Conservation (phyloP, 2,888 invertebrate species). For the Steinernema carpocapsae region DNA sequence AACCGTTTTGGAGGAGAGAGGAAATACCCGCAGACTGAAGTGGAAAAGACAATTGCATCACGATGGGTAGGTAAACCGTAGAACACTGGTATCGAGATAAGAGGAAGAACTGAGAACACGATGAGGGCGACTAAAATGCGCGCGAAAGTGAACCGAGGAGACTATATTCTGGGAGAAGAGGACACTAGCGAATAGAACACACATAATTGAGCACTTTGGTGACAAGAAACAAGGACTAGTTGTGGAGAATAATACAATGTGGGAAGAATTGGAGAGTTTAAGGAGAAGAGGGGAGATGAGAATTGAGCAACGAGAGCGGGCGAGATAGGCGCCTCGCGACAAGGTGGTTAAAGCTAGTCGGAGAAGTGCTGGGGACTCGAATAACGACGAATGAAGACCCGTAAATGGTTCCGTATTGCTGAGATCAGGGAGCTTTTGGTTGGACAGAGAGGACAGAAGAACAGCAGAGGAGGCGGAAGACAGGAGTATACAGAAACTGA, state of each 20-base stretch:
- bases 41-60: conserved; percentile 23
- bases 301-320: neutral
- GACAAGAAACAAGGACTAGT: conserved; percentile 22
- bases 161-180: too few species aligned
- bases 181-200: conserved; percentile 6
- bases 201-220: conserved; percentile 7
- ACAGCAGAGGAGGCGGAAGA: neutral
- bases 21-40: conserved; percentile 9
- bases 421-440: conserved; percentile 7
- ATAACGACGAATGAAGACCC: neutral
- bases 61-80: conserved; percentile 25
- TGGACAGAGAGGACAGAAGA: neutral
- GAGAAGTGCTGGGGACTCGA: conserved; percentile 23
- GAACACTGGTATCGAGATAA: conserved; percentile 27
- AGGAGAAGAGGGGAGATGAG: neutral
- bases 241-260: too few species aligned
- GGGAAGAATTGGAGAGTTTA: too few species aligned
- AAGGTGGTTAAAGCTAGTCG: conserved; percentile 7
- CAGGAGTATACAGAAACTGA: too few species aligned
- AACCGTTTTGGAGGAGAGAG: conserved; percentile 8
- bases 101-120: neutral
- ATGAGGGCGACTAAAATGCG: conserved; percentile 17
- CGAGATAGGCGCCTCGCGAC: neutral
- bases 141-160: conserved; percentile 10
- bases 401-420: conserved; percentile 29